Conservation (phyloP, 2,113 vertebrate species). For the Leuciscus idus region DNA sequence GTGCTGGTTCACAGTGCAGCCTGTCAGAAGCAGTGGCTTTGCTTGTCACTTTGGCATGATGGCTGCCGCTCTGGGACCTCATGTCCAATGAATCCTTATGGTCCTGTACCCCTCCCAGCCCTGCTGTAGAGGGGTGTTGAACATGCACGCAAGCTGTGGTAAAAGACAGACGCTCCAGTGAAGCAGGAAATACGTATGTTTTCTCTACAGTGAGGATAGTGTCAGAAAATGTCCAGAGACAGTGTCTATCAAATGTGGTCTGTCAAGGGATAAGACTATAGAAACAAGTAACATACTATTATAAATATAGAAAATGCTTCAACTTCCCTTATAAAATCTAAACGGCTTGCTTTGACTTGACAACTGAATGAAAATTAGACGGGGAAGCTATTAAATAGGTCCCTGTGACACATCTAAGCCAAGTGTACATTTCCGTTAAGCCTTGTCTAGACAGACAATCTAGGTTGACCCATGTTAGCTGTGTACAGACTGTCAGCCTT, state of each 20-base stretch:
- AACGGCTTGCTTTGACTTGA: neutral
- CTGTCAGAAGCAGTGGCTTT: conserved; percentile 47
- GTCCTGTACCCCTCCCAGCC: conserved; percentile 34
- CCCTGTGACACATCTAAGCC: neutral
- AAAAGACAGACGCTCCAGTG: conserved; percentile 30
- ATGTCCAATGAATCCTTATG: conserved; percentile 44
- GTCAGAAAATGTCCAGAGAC: conserved; percentile 25
- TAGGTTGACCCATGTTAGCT: conserved; percentile 17
- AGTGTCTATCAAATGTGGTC: neutral
- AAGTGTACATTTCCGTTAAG: conserved; percentile 16
- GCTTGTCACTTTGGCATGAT: conserved; percentile 44
- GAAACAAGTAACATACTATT: conserved; percentile 2
- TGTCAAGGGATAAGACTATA: neutral
- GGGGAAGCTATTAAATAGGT: conserved; percentile 3
- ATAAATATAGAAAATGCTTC: neutral
- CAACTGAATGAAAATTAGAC: conserved; percentile 25
- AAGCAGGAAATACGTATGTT: conserved; percentile 29
- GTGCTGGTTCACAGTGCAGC: conserved; percentile 32
- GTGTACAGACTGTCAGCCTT: conserved; percentile 5
- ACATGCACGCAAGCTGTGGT: conserved; percentile 20
- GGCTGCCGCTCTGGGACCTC: conserved; percentile 39
- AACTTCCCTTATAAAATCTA: neutral
- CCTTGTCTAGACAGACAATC: conserved; percentile 30
- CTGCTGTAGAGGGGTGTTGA: conserved; percentile 32
- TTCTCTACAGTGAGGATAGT: conserved; percentile 20